Base-by-base conservation (phyloP, 2,888 invertebrate species). In the Nineta flava region DNA sequence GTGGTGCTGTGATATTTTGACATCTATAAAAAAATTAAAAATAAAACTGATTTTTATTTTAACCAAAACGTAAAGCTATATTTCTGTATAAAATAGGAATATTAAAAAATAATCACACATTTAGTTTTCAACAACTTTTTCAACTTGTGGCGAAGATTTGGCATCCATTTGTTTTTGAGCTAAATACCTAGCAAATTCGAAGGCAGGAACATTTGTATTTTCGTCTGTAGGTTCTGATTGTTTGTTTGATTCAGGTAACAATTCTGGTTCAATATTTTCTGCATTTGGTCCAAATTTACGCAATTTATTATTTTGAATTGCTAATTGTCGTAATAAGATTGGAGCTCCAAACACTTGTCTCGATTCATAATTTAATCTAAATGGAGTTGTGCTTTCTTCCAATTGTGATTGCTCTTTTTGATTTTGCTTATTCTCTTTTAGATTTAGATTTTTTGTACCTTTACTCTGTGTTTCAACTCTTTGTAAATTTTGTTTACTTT, bases 131-230 rank as follows among this genome's bases (percentile, higher is more conserved):
- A 7, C 16, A 46, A 32, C n/a, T 17, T 35, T 34, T 26, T n/a
- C 10, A 13, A 26, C 16, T 35, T 44, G 19, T 21, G 19, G 44
- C 19, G 19, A 21, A 21, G 21, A 10, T 44, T 44, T 44, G 21
- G 44, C 21, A 44, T 19, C 44, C 44, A 12, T 21, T 44, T 52
- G 52, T 50, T 42, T 52, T 31, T 48, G 46, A 21, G 52, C 44
- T 42, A 52, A 41, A 35, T 52, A 52, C 26, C 52, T 48, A 17
- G 49, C 46, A 50, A 50, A 52, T 43, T 52, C 52, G 15, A 50
- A 49, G 19, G 52, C 50, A 21, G 52, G 44, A 13, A 15, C 34
- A 32, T 19, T 43, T 17, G 15, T 7, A 16, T 43, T 19, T 43
- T 43, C 21, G 3, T 16, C 9, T 43, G 38, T 7, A 12, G 38